Base-by-base conservation (phyloP, 2,888 invertebrate genomes). In the Torymus tubicola region DNA sequence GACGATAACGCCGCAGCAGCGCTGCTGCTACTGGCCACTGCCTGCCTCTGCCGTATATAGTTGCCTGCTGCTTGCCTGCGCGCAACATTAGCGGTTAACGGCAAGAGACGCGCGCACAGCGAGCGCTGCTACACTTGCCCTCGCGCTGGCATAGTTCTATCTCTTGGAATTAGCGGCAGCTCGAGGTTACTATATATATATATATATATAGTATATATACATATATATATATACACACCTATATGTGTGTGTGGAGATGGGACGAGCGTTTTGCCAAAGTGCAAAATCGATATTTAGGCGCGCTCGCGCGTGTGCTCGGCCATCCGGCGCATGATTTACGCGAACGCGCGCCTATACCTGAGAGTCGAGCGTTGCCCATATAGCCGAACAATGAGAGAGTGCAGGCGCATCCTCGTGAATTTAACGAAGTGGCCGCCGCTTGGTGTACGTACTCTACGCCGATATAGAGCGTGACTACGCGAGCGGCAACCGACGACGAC, bases 201-300 rank as follows among this genome's bases (percentile, higher is more conserved):
- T n/a, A n/a, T n/a, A n/a, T n/a, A n/a, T n/a, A n/a, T n/a, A n/a
- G n/a, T n/a, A n/a, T n/a, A n/a, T n/a, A n/a, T n/a, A n/a, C n/a
- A n/a, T n/a, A n/a, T n/a, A n/a, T n/a, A n/a, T n/a, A n/a, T n/a
- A n/a, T n/a, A n/a, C n/a, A n/a, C n/a, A n/a, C n/a, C n/a, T n/a
- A n/a, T n/a, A n/a, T n/a, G n/a, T n/a, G n/a, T n/a, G n/a, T n/a
- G n/a, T n/a, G n/a, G n/a, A n/a, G n/a, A n/a, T n/a, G n/a, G n/a
- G n/a, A n/a, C 83, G 83, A 86, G 31, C 84, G 81, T 82, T 85
- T 82, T 84, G 85, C 85, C 82, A 84, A 85, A 86, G 82, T 84
- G 83, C 83, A 84, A 86, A 86, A 86, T 86, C 87, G 85, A 86
- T 86, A 73, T 73, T 73, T 68, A 67, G 52, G 14, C 76, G 21